Conservation (phyloP, 2,797 vertebrate species). For the Carcharodon carcharias region DNA sequence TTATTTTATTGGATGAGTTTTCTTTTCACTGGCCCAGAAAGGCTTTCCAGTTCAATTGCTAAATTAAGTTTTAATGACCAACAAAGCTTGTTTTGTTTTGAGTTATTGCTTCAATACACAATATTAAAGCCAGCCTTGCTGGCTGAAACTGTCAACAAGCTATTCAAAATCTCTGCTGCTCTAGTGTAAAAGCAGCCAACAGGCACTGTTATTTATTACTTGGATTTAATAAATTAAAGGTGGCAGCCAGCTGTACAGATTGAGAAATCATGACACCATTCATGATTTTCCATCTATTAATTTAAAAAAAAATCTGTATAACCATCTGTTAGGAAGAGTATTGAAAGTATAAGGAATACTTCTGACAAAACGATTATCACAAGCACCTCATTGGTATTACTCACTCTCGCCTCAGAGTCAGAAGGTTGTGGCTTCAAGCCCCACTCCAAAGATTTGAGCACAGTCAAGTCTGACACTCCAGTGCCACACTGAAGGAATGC, state of each 20-base stretch:
- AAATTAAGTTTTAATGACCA: neutral
- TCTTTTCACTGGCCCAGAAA: neutral
- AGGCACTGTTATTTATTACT: neutral
- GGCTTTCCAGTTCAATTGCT: neutral
- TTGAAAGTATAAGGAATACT: neutral
- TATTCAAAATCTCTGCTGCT: neutral
- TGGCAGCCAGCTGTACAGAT: neutral
- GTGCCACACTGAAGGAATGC: too few species aligned
- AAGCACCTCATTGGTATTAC: too few species aligned
- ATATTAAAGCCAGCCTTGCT: neutral
- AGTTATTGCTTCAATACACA: neutral
- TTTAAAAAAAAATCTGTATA: neutral
- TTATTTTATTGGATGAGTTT: neutral
- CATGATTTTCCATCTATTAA: neutral
- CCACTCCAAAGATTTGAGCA: neutral
- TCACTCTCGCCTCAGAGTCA: neutral
- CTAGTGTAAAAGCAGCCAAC: neutral
- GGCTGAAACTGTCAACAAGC: neutral
- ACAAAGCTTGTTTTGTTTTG: neutral
- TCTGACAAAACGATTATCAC: neutral
- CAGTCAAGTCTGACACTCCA: too few species aligned
- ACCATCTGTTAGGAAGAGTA: neutral
- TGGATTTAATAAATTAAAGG: neutral
- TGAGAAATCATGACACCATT: neutral
- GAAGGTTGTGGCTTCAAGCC: neutral